phyloP scores from a whole-genome alignment of 2,113 vertebrate genomes.

The Thermophis baileyi region DNA sequence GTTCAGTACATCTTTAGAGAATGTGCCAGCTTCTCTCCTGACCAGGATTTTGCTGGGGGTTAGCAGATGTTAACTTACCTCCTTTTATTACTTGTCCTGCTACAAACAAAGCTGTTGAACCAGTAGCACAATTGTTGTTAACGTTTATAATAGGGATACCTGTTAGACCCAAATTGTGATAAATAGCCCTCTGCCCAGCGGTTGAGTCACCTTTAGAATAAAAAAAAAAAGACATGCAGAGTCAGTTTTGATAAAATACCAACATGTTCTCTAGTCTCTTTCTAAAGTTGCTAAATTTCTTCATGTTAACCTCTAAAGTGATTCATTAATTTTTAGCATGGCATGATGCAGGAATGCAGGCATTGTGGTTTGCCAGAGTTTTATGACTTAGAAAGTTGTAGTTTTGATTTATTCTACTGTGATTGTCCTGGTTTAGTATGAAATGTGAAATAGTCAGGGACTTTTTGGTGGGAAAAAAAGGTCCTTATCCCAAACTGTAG shows the following conservation, averaged over 20 bases:
- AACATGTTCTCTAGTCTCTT: neutral
- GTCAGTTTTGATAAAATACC: neutral
- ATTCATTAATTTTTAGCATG: neutral
- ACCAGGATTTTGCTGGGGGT: neutral
- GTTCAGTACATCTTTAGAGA: neutral
- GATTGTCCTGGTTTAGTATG: neutral
- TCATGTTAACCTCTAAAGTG: neutral
- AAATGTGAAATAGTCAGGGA: neutral
- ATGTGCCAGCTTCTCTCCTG: neutral
- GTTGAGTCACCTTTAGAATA: constrained; percentile 83
- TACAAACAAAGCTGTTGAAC: constrained; percentile 92
- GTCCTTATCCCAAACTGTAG: neutral
- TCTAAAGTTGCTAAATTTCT: neutral
- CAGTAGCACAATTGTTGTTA: constrained; percentile 96
- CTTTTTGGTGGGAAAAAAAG: neutral
- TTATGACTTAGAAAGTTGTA: neutral
- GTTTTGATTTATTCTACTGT: neutral
- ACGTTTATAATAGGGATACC: constrained; percentile 96
- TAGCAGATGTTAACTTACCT: constrained; percentile 71
- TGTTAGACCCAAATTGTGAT: constrained; percentile 88
- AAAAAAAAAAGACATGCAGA: neutral
- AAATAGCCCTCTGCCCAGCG: constrained; percentile 90
- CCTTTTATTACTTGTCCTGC: constrained; percentile 85
- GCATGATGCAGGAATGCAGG: neutral
- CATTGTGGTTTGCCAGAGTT: neutral